Evolutionary conservation across 2,888 invertebrate genomes (phyloP), one percentile per base, ranked within the genome.

Genomic region (Desoria tigrina): DNA sequence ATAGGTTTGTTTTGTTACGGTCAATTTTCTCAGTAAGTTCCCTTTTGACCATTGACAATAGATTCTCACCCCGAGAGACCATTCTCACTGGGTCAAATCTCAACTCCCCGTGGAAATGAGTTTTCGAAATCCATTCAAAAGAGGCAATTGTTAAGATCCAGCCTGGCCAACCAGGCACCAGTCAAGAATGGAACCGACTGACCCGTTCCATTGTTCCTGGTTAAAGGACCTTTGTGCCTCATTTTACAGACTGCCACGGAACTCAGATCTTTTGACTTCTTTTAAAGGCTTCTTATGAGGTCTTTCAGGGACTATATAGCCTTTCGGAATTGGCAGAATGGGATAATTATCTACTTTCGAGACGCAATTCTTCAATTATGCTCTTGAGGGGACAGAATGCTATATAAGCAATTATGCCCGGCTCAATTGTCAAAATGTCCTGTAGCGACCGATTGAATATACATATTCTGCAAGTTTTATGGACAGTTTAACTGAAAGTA

Each of bases 1-100:
- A 55, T 55, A 55, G 55, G 55, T 55, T 55, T 55, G 55, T 55
- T 55, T 55, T 55, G 55, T 55, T 55, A 55, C 32, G 55, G 27
- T 55, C 55, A 55, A 55, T 55, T 55, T 55, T 28, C 32, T 28
- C 28, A 55, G 28, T 28, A 55, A 16, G 55, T 55, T 55, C 32
- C 21, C 23, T 24, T 11, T 51, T 18, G 26, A 26, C 21, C 3
- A 24, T 28, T 23, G 28, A 55, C 55, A 26, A 55, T 18, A 21
- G 55, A 28, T 28, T 55, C 55, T 27, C 55, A 55, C 55, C 32
- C 55, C 21, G 55, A 55, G 32, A 32, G 32, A 55, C 55, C 16
- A 45, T 18, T 16, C 45, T 18, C 21, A 18, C 55, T 55, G 21
- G 26, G n/a, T 28, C 55, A 26, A 55, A 28, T 55, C 32, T 55